Evolutionary conservation across 2,797 vertebrate species (phyloP), one percentile per base, ranked within the genome.

Genomic region (Coilia nasus): DNA sequence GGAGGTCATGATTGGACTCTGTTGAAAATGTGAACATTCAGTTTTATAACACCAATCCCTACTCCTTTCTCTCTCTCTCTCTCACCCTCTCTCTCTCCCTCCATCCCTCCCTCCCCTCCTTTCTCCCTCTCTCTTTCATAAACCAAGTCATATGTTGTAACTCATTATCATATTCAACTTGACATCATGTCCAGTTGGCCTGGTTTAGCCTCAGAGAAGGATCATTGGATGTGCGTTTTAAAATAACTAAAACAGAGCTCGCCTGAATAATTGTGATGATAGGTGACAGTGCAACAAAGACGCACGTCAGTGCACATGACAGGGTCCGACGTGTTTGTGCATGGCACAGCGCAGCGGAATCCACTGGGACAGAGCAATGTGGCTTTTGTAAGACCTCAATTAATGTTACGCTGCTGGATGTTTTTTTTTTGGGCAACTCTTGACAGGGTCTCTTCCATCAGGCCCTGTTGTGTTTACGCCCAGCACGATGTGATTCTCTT

Each of bases 121-220:
- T 25, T 6, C 35, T 41, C 67, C 25, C 93, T 92, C 88, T 92
- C 88, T 85, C 93, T 93, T 92, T 93, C 90, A 62, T 93, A 92
- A 92, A 94, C 89, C 92, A 93, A 90, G 93, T 93, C 94, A 88
- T 92, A 93, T 92, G 82, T 91, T 91, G 88, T 89, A 59, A 23
- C 92, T 95, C 94, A 95, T 95, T 94, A 95, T 92, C 93, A 94
- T 93, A 95, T 95, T 91, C 92, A 92, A 94, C 88, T 88, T 93
- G 94, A 95, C 94, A 95, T 94, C 83, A 21, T 91, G 93, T 94
- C 94, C 93, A 91, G 92, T 90, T 89, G 92, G 91, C 91, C 94
- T 90, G 86, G 89, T 2, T 87, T 90, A 92, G 90, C 92, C 92
- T 89, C 88, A 54, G 87, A 91, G 93, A 93, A 90, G 93, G 91